These are phyloP conservation scores for Phacellophora camtschatica DNA, from an alignment of 30 jellyfish, hydroid and myxozoan species.

Conservation along the genomic window DNA sequence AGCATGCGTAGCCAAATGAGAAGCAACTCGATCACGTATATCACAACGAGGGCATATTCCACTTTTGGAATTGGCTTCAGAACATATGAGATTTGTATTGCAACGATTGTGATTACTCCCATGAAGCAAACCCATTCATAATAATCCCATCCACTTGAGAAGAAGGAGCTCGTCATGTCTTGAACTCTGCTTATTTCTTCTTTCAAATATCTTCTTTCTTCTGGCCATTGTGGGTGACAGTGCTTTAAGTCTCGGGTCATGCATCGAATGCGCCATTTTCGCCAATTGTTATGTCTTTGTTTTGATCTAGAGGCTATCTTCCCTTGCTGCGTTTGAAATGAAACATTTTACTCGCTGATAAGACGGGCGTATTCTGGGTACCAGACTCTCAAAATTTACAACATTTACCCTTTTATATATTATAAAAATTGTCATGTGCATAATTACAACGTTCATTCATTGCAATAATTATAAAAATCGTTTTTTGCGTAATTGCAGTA, in stretches of 20 bases:
- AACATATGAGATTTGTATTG: not conserved
- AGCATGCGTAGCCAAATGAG: constrained; percentile 47
- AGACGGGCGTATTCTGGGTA: not conserved
- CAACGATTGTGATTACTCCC: constrained; percentile 5
- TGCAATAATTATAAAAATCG: not conserved
- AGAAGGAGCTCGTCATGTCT: not conserved
- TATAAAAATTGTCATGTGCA: too few species aligned
- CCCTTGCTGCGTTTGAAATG: constrained; percentile 20
- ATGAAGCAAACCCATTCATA: constrained; percentile 49
- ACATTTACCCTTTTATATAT: too few species aligned
- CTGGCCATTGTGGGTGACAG: constrained; percentile 79
- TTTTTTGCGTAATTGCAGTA: not conserved
- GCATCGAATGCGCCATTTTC: constrained; percentile 41
- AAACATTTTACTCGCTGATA: not conserved
- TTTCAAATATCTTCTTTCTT: constrained; percentile 46
- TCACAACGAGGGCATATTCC: not conserved
- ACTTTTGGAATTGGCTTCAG: not conserved
- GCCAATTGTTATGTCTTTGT: constrained; percentile 39
- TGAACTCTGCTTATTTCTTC: constrained; percentile 11
- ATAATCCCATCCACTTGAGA: constrained; percentile 30
- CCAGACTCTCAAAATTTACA: too few species aligned
- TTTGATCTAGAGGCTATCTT: constrained; percentile 8
- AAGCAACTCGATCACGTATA: constrained; percentile 1
- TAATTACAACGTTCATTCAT: too few species aligned
- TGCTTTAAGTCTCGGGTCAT: constrained; percentile 29